Evolutionary conservation across 2,113 vertebrate species (phyloP), one percentile per base, ranked within the genome.

Genomic region (Phylloscopus whistleri): DNA sequence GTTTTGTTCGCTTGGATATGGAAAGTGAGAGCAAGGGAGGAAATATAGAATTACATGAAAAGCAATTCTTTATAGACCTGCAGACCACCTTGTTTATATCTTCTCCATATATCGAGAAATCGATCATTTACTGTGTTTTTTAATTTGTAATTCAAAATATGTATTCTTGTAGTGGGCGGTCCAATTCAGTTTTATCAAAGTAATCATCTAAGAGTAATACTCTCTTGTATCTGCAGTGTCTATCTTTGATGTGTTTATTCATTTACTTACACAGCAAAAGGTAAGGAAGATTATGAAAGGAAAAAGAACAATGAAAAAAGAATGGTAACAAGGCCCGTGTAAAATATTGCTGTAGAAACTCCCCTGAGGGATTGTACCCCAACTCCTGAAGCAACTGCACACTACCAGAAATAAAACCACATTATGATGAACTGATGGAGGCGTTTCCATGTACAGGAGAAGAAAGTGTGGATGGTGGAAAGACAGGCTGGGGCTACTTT

Each of bases 1-100:
- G 95, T 86, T 90, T 96, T 92, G 83, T 95, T 96, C 26, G 3
- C 41, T 94, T 89, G 81, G 39, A 17, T 81, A 64, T 82, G 66
- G 87, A 78, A 96, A 80, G 51, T 33, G 21, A 89, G 66, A 82
- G 60, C n/a, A 85, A 82, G 28, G 56, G 48, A 70, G 19, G 55
- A 56, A 72, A 82, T 82, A 75, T 43, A 68, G 48, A 93, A 89
- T 87, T 88, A 64, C 23, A 81, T 49, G 48, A 66, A 92, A 95
- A 84, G 26, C 39, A 89, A 70, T 79, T 93, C 60, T 94, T 89
- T 56, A 44, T 59, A 83, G 41, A 73, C 56, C 46, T 95, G 46
- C 39, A 89, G 76, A 73, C 49, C 59, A 74, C 46, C 53, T 92
- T 66, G 24, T 68, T 87, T 70, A 18, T 82, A 41, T 55, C 48